Percentiles rank a stretch among this genome's conserved stretches.
Evolutionary conservation across 2,797 vertebrate genomes (phyloP).

Genomic region (Aplochiton taeniatus): DNA sequence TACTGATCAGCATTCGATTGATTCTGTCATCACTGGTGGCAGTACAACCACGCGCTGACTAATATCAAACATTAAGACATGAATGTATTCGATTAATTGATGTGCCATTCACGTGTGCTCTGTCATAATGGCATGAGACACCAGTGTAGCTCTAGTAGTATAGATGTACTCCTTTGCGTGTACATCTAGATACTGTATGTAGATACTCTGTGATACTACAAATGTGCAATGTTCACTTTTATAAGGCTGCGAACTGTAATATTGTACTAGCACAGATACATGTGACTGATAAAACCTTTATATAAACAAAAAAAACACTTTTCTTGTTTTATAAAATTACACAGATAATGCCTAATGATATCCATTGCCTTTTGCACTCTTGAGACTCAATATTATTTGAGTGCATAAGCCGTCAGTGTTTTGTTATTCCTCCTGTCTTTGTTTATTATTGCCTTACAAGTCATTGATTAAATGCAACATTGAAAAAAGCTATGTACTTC

Average conservation of each 20-base stretch:
- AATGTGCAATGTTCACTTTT: not conserved
- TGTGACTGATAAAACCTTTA: no score
- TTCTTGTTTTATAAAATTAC: no score
- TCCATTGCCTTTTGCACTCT: no score
- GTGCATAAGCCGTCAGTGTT: no score
- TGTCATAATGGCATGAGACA: not conserved
- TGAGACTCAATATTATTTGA: no score
- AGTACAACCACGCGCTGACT: not conserved
- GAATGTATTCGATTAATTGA: slow-evolving; percentile 2
- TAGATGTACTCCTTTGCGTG: not conserved
- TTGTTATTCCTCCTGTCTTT: no score
- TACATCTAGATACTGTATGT: not conserved
- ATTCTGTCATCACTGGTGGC: not conserved
- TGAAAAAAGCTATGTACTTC: no score
- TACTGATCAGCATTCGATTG: not conserved
- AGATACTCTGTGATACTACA: not conserved
- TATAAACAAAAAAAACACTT: no score
- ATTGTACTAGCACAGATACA: not conserved
- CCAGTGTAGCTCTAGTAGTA: not conserved
- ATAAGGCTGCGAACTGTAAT: not conserved
- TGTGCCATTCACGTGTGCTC: slow-evolving; percentile 17
- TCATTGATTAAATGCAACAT: no score
- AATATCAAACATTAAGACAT: not conserved
- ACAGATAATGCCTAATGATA: no score
- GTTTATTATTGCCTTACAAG: no score